Conservation (phyloP, 2,888 invertebrate species). For the Ornithoptera priamus region DNA sequence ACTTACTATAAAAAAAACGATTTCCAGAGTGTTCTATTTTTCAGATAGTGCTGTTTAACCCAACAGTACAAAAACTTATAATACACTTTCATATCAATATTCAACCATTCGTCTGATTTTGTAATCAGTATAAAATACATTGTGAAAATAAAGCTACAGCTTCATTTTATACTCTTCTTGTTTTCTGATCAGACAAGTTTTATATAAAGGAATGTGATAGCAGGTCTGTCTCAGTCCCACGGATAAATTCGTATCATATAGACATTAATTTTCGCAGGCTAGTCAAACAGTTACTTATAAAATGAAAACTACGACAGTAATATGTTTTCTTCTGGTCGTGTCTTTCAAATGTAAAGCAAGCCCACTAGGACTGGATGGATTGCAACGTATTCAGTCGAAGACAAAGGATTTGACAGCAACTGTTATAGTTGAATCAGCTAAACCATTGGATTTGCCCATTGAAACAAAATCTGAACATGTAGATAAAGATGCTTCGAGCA, state of each 20-base stretch:
- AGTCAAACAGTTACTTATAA: neutral
- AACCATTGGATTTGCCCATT: conserved; percentile 22
- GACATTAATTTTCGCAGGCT: neutral
- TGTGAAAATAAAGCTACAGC: neutral
- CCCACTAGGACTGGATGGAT: conserved; percentile 3
- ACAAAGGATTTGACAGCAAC: conserved; percentile 21
- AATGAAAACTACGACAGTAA: conserved; percentile 11
- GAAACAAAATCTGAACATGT: conserved; percentile 24
- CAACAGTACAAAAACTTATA: neutral
- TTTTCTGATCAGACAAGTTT: conserved; percentile 17
- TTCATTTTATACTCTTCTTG: neutral
- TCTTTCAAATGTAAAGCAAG: conserved; percentile 20
- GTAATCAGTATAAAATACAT: no score
- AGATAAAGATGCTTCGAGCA: neutral
- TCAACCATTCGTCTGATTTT: neutral
- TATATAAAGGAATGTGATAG: conserved; percentile 20
- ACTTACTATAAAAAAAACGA: no score
- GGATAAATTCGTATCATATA: conserved; percentile 9
- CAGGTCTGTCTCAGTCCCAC: conserved; percentile 13
- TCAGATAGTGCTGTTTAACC: neutral
- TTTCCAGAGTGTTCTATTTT: no score
- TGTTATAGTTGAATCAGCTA: conserved; percentile 17
- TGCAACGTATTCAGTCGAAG: conserved; percentile 10
- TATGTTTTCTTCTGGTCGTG: conserved; percentile 10
- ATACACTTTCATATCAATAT: neutral